These are phyloP conservation scores for Patella ulyssiponensis DNA, from an alignment of 2,888 invertebrate genomes.

Conservation along the genomic window DNA sequence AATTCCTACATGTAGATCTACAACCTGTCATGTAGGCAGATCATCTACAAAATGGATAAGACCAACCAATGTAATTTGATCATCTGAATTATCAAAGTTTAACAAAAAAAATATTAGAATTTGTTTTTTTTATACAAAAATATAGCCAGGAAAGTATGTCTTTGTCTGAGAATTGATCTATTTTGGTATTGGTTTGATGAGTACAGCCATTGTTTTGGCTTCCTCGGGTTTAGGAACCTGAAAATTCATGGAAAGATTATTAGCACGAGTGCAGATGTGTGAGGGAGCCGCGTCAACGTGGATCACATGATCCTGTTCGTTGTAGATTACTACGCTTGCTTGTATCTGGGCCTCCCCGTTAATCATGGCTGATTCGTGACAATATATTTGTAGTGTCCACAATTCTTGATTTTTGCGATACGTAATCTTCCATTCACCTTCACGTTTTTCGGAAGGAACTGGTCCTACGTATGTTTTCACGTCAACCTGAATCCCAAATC, in stretches of 20 bases:
- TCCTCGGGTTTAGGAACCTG: constrained; percentile 54
- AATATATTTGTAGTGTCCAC: constrained; percentile 69
- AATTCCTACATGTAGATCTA: too few relatives aligned
- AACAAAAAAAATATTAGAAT: neutral
- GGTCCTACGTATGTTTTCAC: constrained; percentile 69
- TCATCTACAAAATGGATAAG: too few relatives aligned
- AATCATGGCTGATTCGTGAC: constrained; percentile 68
- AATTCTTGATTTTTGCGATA: constrained; percentile 68
- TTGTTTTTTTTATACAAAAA: neutral
- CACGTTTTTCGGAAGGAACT: constrained; percentile 63
- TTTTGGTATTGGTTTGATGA: constrained; percentile 67
- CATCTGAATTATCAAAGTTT: neutral
- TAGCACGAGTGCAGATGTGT: constrained; percentile 60
- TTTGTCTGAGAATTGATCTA: constrained; percentile 16
- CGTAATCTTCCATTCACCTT: constrained; percentile 72
- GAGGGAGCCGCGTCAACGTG: constrained; percentile 65
- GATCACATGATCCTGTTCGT: constrained; percentile 67
- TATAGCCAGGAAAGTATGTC: neutral
- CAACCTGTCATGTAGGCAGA: too few relatives aligned
- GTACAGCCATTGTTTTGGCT: constrained; percentile 64
- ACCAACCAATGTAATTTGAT: too few relatives aligned
- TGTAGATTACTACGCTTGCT: constrained; percentile 63
- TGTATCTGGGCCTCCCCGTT: constrained; percentile 68
- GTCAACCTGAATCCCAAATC: constrained; percentile 72
- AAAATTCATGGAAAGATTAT: constrained; percentile 58